Conservation (phyloP, 2,797 vertebrate species). For the Moxostoma hubbsi region DNA sequence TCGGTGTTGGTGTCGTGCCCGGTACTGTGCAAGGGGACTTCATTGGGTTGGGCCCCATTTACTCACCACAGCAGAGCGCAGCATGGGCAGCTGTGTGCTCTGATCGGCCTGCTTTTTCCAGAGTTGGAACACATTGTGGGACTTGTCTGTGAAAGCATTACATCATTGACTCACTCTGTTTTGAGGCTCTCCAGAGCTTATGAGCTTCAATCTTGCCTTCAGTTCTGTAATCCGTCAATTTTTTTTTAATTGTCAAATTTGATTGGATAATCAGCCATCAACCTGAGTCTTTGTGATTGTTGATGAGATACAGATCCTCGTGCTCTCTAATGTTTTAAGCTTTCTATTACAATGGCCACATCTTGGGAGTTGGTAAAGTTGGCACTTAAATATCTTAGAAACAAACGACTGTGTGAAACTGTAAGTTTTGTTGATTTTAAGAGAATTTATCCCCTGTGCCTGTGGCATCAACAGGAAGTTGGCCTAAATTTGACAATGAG, state of each 20-base stretch:
- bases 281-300: background rate
- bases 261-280: background rate
- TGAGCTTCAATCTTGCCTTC: constrained; percentile 33
- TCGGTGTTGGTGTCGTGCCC: constrained; percentile 57
- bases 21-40: constrained; percentile 64
- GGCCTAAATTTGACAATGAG: background rate
- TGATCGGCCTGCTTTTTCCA: constrained; percentile 65
- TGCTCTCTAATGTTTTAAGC: background rate
- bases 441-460: background rate
- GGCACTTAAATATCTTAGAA: background rate
- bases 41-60: constrained; percentile 57
- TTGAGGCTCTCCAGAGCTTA: constrained; percentile 60
- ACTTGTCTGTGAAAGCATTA: constrained; percentile 67
- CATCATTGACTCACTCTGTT: constrained; percentile 62
- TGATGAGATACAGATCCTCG: constrained; percentile 33
- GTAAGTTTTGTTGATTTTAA: background rate
- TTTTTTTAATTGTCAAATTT: constrained; percentile 17
- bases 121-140: constrained; percentile 57
- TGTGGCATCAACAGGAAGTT: background rate
- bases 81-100: constrained; percentile 50
- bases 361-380: background rate
- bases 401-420: background rate
- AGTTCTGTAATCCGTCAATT: constrained; percentile 10
- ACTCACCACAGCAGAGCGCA: constrained; percentile 47
- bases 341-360: background rate